A percentile compares a stretch with the other conserved stretches of the same genome.
Evolutionary conservation across 2,888 invertebrate species (phyloP).

Genomic region (Pristionchus fissidentatus): DNA sequence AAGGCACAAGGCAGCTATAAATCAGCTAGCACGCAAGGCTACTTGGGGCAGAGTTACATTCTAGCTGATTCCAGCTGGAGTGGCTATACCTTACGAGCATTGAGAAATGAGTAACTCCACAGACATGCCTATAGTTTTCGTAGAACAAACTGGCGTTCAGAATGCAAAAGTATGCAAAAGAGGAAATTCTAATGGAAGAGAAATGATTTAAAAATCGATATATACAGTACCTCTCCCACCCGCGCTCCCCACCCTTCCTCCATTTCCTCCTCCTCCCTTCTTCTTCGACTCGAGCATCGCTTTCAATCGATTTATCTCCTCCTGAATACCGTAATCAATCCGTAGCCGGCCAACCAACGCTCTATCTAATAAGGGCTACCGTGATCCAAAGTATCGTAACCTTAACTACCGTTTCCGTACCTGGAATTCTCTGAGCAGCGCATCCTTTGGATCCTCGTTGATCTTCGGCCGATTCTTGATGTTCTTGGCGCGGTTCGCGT

Average conservation of each 20-base stretch:
- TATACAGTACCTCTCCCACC: constrained; percentile 26
- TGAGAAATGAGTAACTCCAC: too few relatives aligned
- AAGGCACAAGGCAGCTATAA: too few relatives aligned
- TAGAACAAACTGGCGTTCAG: too few relatives aligned
- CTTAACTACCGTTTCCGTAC: constrained; percentile 71
- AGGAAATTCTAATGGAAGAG: too few relatives aligned
- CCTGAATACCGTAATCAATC: constrained; percentile 80
- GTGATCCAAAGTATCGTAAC: background rate
- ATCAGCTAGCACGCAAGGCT: background rate
- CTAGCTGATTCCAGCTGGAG: too few relatives aligned
- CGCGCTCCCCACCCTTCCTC: constrained; percentile 33
- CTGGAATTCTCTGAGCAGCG: constrained; percentile 93
- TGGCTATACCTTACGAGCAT: too few relatives aligned
- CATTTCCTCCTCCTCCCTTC: constrained; percentile 68
- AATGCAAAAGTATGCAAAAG: too few relatives aligned
- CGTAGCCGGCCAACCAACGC: background rate
- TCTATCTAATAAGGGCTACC: background rate
- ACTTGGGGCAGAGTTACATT: too few relatives aligned
- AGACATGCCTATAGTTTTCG: too few relatives aligned
- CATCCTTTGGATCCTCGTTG: constrained; percentile 99
- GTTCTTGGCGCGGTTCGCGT: constrained; percentile 96
- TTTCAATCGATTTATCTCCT: constrained; percentile 66
- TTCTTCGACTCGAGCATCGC: constrained; percentile 64
- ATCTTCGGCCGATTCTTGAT: constrained; percentile 98
- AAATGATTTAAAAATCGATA: background rate